Evolutionary conservation across 2,113 vertebrate species (phyloP).

Genomic region (Rhinogobius similis): DNA sequence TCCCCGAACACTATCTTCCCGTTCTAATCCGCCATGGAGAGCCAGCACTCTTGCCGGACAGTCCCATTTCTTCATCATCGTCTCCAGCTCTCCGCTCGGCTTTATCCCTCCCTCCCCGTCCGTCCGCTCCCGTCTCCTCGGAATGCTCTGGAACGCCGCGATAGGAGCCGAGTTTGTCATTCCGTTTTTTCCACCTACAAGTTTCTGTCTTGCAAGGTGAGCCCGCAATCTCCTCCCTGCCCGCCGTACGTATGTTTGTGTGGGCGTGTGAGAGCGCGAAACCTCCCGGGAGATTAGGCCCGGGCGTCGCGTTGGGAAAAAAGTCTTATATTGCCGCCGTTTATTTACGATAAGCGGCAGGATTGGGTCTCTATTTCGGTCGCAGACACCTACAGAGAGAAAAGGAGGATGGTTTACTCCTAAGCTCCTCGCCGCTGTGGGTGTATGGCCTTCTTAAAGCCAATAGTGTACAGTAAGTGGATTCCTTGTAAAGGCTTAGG

Average conservation of each 20-base stretch:
- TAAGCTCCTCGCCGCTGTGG: conserved; percentile 30
- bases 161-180: conserved; percentile 40
- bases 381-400: conserved; percentile 59
- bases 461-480: conserved; percentile 44
- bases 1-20: conserved; percentile 33
- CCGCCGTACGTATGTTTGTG: conserved; percentile 24
- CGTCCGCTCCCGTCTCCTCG: conserved; percentile 17
- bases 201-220: conserved; percentile 55
- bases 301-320: conserved; percentile 55
- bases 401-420: conserved; percentile 40
- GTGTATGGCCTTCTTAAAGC: conserved; percentile 46
- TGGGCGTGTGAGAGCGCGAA: conserved; percentile 37
- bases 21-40: conserved; percentile 29
- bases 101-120: conserved; percentile 41
- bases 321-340: conserved; percentile 59
- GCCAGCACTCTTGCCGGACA: conserved; percentile 29
- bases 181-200: conserved; percentile 53
- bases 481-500: conserved; percentile 32
- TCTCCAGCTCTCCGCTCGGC: conserved; percentile 32
- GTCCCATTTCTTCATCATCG: conserved; percentile 28
- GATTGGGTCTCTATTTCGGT: conserved; percentile 69
- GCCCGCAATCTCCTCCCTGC: conserved; percentile 13
- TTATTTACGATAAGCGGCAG: conserved; percentile 56
- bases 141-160: conserved; percentile 42
- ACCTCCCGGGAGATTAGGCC: conserved; percentile 64